Evolutionary conservation across 2,888 invertebrate genomes (phyloP), one percentile per base, ranked within the genome.

Genomic region (Cactoblastis cactorum): DNA sequence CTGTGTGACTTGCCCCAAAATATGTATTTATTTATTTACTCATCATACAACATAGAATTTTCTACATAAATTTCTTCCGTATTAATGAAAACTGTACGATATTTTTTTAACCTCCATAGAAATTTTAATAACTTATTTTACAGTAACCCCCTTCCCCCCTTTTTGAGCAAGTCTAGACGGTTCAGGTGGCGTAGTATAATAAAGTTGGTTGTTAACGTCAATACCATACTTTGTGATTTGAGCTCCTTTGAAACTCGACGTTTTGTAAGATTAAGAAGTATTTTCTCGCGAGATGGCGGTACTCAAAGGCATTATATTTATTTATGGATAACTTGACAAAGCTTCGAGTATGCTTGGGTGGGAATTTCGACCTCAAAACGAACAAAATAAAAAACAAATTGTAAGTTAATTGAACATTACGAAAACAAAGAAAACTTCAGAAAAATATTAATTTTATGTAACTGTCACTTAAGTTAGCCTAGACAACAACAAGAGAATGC

Each of bases 161-260:
- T 46, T 4, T 35, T 14, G 32, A 11, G 11, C 33, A 45, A 9
- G 47, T 47, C 47, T 47, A 47, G 35, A 50, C 65, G 60, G 57
- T 67, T 63, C 75, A 76, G 74, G 73, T 76, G 71, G 58, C 37
- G 18, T 37, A 37, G 24, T 43, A 57, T 58, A 60, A 63, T 65
- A 61, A 64, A 59, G 52, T 53, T 46, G 24, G 51, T 53, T 56
- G 28, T 28, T 28, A 9, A 28, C 22, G 22, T 22, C 22, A 34
- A n/a, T 12, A 6, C 5, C n/a, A 15, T 15, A 35, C 41, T 41
- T 22, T 41, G 41, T 22, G 22, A 41, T 41, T 41, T n/a, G 8
- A 15, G 3, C 3, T 33, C 17, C 37, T 37, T 37, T 37, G 37
- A 17, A 37, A 37, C 17, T 17, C 8, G 15, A 17, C 2, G 37